Evolutionary conservation across 2,888 invertebrate species (phyloP).

Genomic region (Operophtera brumata): DNA sequence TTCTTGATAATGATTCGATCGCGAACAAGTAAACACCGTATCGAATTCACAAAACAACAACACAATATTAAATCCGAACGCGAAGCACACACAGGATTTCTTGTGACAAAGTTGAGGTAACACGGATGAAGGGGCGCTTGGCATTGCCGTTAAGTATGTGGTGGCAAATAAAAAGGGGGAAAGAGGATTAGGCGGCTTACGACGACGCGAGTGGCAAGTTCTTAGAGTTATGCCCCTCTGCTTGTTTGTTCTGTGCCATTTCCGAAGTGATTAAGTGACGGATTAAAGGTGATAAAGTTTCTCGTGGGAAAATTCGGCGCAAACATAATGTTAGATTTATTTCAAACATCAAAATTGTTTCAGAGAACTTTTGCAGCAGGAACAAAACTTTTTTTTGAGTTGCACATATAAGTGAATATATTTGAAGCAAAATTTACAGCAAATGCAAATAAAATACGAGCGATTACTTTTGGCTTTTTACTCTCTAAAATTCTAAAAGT

Average conservation of each 20-base stretch:
- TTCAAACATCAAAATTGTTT: neutral
- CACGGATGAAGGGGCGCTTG: conserved; percentile 57
- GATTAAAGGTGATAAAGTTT: conserved; percentile 47
- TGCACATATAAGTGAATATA: no score
- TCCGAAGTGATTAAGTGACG: conserved; percentile 64
- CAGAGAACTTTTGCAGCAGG: neutral
- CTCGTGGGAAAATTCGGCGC: conserved; percentile 15
- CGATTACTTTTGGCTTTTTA: no score
- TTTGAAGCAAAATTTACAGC: no score
- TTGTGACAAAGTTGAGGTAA: conserved; percentile 39
- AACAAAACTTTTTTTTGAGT: no score
- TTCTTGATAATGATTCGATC: conserved; percentile 26
- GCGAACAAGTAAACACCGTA: conserved; percentile 28
- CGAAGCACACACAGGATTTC: conserved; percentile 35
- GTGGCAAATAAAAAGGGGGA: conserved; percentile 68
- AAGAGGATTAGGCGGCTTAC: conserved; percentile 71
- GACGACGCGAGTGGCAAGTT: conserved; percentile 61
- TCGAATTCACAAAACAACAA: conserved; percentile 35
- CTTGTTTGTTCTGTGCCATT: conserved; percentile 65
- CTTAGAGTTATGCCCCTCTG: conserved; percentile 57
- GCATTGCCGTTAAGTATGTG: conserved; percentile 75
- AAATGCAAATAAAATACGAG: no score
- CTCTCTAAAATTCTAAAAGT: neutral
- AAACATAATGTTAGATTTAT: conserved; percentile 7
- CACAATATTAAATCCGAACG: conserved; percentile 26